Percentiles rank a stretch among this genome's conserved stretches.
Conservation (phyloP, 2,113 vertebrate species). For the Phocoena sinus region DNA sequence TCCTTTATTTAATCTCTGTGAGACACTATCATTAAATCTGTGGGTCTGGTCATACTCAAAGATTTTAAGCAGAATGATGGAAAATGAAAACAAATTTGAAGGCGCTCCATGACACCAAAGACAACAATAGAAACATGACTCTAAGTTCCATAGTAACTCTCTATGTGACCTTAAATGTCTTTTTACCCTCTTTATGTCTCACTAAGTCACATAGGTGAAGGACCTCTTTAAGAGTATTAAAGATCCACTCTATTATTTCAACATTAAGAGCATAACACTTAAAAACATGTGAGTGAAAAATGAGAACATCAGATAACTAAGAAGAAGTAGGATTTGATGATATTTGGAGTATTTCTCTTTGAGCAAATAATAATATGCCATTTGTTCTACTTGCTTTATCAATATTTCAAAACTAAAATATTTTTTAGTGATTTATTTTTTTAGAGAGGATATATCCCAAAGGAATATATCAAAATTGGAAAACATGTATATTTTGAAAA, state of each 20-base stretch:
- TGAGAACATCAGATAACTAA: background rate
- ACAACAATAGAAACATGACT: background rate
- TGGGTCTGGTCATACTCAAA: background rate
- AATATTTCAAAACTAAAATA: slow-evolving; percentile 21
- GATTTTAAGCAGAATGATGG: background rate
- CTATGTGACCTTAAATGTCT: background rate
- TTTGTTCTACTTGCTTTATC: background rate
- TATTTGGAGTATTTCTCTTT: background rate
- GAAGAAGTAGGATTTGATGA: background rate
- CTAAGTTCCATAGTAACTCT: background rate
- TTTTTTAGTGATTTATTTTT: background rate
- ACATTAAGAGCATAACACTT: background rate
- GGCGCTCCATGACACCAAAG: background rate
- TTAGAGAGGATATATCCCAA: background rate
- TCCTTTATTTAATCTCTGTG: background rate
- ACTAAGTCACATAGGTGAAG: background rate
- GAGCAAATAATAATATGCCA: background rate
- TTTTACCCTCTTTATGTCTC: background rate
- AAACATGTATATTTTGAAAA: background rate
- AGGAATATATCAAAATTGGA: background rate
- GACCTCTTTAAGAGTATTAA: background rate
- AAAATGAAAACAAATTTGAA: background rate
- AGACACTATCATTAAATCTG: background rate
- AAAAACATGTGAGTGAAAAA: background rate
- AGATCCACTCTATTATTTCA: background rate